Conservation (phyloP, 1,140 invertebrate species). For the Brachionus sp. region DNA sequence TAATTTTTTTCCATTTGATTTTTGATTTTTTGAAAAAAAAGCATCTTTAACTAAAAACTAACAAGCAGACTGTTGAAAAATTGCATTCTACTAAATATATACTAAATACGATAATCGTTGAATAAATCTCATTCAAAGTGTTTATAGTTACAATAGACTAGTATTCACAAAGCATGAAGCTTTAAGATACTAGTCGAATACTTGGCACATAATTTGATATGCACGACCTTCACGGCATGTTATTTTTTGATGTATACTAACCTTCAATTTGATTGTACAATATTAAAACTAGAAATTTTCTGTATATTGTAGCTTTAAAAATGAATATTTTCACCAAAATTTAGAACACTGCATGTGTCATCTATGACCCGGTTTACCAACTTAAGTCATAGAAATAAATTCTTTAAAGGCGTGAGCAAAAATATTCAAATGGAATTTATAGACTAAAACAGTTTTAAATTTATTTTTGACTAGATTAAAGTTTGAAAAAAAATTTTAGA, state of each 20-base stretch:
- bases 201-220: not conserved
- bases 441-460: not conserved
- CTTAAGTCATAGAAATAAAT: not conserved
- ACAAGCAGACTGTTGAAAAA: not conserved
- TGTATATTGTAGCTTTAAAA: not conserved
- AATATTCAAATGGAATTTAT: not conserved
- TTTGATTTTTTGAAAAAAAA: not conserved
- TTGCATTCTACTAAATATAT: not conserved
- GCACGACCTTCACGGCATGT: not conserved
- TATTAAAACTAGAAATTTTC: not conserved
- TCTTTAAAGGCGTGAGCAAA: not conserved
- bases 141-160: not conserved
- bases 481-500: not conserved
- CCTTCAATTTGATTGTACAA: not conserved
- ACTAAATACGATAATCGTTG: not conserved
- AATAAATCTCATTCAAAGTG: not conserved
- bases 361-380: not conserved
- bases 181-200: not conserved
- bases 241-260: slow-evolving; percentile 23
- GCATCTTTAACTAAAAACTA: not conserved
- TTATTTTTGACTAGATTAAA: not conserved
- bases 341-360: not conserved
- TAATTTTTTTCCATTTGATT: not conserved
- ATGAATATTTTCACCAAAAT: not conserved
- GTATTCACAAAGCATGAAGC: not conserved